Evolutionary conservation across 2,113 vertebrate species (phyloP), one percentile per base, ranked within the genome.

Genomic region (Dicentrarchus labrax): DNA sequence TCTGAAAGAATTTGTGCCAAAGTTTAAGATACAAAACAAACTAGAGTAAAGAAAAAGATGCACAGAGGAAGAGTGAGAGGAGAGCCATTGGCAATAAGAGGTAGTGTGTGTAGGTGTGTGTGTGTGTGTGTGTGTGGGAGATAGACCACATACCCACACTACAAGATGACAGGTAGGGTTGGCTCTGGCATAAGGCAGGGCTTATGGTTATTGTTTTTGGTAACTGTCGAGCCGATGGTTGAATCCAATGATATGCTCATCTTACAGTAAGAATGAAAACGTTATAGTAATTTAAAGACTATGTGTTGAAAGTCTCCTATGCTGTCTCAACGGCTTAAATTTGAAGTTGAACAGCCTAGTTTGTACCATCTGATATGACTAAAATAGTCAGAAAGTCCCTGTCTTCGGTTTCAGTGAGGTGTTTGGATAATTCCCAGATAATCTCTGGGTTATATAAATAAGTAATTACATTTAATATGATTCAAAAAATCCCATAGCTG

Each of bases 361-460:
- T 60, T n/a, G 15, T 11, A 8, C 21, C 30, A 30, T 48, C 43
- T 21, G 21, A 68, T 0, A 68, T 43, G 2, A 17, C 5, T 61
- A 17, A 78, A 70, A 78, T 5, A 21, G 22, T 43, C 56, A 30
- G 22, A 22, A 57, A 45, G 13, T 12, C 13, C 41, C 24, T 7
- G 64, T 61, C 3, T 60, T 17, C 1, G 47, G 56, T 75, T 36
- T 76, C 22, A 30, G 30, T 75, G 45, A 47, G 39, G 56, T 1
- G n/a, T 17, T 54, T 43, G 22, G 54, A 82, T 54, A 19, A 62
- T 47, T 22, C 38, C 48, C 41, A 76, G 50, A 69, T 64, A 38
- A 50, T 50, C 30, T 72, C 66, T 64, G 24, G 39, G 16, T 24
- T 65, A 41, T 38, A 57, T 64, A 24, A 70, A 50, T 17, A 47